phyloP scores from a whole-genome alignment of 2,797 vertebrate genomes.

The Siniperca scherzeri region DNA sequence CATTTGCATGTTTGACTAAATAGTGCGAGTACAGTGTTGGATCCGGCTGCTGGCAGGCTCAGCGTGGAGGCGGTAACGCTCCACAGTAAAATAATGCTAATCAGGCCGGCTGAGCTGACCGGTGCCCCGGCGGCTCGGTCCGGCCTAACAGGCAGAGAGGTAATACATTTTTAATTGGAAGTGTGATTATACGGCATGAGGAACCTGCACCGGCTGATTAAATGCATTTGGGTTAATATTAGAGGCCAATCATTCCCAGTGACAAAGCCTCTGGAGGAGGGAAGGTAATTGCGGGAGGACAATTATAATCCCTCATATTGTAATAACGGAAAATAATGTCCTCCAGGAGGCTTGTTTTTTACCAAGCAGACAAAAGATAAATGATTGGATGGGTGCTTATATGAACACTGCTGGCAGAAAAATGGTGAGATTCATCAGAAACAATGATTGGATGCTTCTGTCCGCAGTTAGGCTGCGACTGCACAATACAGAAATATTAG shows the following conservation, averaged over 20 bases:
- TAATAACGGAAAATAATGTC: conserved; percentile 84
- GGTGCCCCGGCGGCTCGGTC: conserved; percentile 55
- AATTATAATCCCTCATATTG: conserved; percentile 87
- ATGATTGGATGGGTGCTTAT: conserved; percentile 72
- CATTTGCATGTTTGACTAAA: conserved; percentile 59
- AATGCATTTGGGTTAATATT: conserved; percentile 87
- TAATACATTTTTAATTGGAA: conserved; percentile 88
- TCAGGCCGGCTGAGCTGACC: conserved; percentile 57
- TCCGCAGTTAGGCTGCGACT: conserved; percentile 25
- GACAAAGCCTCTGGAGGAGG: conserved; percentile 82
- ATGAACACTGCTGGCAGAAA: conserved; percentile 58
- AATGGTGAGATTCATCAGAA: conserved; percentile 66
- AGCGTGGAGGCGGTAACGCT: conserved; percentile 14
- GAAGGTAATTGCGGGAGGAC: conserved; percentile 83
- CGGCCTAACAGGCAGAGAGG: conserved; percentile 72
- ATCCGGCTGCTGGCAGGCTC: conserved; percentile 34
- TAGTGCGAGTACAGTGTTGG: conserved; percentile 18
- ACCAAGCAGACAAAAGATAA: conserved; percentile 76
- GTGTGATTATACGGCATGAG: conserved; percentile 83
- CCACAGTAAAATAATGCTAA: conserved; percentile 65
- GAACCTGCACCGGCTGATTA: conserved; percentile 85
- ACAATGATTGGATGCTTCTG: conserved; percentile 60
- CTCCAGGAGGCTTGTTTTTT: conserved; percentile 69
- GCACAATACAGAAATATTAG: conserved; percentile 41
- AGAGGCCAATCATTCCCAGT: conserved; percentile 84